A percentile compares a stretch with the other conserved stretches of the same genome.
Conservation (phyloP, 2,888 invertebrate species). For the Drosophila melanosoma region DNA sequence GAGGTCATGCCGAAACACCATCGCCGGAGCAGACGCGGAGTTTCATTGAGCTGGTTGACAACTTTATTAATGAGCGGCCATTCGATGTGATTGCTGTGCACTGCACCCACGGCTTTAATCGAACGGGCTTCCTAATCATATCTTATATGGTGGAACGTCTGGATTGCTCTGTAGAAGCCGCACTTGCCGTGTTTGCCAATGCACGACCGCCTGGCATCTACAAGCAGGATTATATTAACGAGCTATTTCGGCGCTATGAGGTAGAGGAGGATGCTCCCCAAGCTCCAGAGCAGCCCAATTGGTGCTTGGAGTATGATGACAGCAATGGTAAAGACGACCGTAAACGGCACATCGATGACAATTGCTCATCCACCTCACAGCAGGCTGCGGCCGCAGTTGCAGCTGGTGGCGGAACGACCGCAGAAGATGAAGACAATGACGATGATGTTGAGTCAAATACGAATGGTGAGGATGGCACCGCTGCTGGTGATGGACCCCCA, state of each 20-base stretch:
- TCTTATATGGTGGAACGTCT: slow-evolving; percentile 95
- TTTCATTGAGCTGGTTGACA: slow-evolving; percentile 93
- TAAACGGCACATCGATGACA: slow-evolving; percentile 72
- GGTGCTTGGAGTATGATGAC: slow-evolving; percentile 90
- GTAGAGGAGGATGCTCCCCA: slow-evolving; percentile 89
- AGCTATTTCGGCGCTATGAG: slow-evolving; percentile 93
- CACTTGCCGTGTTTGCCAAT: slow-evolving; percentile 90
- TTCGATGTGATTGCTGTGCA: slow-evolving; percentile 91
- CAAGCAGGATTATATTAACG: slow-evolving; percentile 96
- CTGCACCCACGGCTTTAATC: slow-evolving; percentile 99
- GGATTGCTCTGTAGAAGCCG: slow-evolving; percentile 94
- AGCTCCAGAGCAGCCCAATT: slow-evolving; percentile 93
- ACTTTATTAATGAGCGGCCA: slow-evolving; percentile 92
- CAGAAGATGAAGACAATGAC: slow-evolving; percentile 47
- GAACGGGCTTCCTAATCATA: slow-evolving; percentile 97
- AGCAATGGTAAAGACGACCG: slow-evolving; percentile 84
- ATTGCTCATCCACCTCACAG: slow-evolving; percentile 66
- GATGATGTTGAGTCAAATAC: slow-evolving; percentile 41
- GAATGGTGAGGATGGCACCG: slow-evolving; percentile 54
- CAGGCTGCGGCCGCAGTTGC: slow-evolving; percentile 45
- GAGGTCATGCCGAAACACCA: slow-evolving; percentile 97
- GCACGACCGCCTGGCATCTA: slow-evolving; percentile 97
- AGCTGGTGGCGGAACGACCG: slow-evolving; percentile 22
- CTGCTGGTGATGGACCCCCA: slow-evolving; percentile 32
- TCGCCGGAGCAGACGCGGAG: slow-evolving; percentile 91